phyloP scores from a whole-genome alignment of 2,888 invertebrate genomes.

The Baccha elongata region DNA sequence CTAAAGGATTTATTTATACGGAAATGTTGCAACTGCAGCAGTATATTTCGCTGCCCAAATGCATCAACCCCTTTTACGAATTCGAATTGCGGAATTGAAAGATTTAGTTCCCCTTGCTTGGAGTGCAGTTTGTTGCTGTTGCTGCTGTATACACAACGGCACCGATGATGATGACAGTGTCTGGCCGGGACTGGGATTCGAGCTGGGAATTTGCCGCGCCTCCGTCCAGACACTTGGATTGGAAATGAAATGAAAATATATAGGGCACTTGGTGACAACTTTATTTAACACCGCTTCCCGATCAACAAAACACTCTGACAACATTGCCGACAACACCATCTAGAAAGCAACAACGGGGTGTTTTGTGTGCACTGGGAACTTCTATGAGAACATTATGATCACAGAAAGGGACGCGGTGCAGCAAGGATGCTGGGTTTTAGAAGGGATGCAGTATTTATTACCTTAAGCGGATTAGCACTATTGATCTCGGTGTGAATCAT shows the following conservation, averaged over 20 bases:
- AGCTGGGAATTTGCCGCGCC: not conserved
- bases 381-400: conserved; percentile 58
- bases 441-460: conserved; percentile 64
- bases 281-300: conserved; percentile 50
- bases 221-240: conserved; percentile 47
- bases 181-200: conserved; percentile 29
- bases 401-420: conserved; percentile 29
- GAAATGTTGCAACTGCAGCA: conserved; percentile 61
- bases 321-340: conserved; percentile 13
- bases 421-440: conserved; percentile 64
- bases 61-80: conserved; percentile 56
- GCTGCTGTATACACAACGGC: conserved; percentile 28
- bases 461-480: conserved; percentile 67
- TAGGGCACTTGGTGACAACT: conserved; percentile 74
- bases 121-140: conserved; percentile 40
- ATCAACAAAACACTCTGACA: not conserved
- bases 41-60: conserved; percentile 37
- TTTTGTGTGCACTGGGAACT: conserved; percentile 1
- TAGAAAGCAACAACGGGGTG: conserved; percentile 35
- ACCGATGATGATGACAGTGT: conserved; percentile 42
- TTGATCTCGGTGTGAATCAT: conserved; percentile 66
- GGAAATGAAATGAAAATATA: conserved; percentile 61
- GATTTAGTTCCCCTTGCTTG: conserved; percentile 59
- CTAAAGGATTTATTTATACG: conserved; percentile 38
- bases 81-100: conserved; percentile 65